These are phyloP conservation scores for Athene cunicularia DNA, from an alignment of 2,113 vertebrate genomes.

Conservation along the genomic window DNA sequence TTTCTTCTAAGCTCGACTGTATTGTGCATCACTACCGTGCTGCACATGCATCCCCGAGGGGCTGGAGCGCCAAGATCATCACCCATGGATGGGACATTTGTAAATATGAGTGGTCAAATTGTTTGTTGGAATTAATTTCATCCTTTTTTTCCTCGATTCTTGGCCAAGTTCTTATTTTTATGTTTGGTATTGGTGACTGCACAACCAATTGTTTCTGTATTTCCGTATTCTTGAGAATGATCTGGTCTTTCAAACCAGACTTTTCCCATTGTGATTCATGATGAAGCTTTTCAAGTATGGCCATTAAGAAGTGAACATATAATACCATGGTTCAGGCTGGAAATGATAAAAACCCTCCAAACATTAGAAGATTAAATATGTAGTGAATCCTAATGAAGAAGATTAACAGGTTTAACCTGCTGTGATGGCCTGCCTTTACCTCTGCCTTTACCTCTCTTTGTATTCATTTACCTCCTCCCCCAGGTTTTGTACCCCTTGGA, in stretches of 20 bases:
- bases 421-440: neutral
- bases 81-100: neutral
- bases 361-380: conserved; percentile 31
- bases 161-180: neutral
- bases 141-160: neutral
- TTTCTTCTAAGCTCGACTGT: neutral
- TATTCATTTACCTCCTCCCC: neutral
- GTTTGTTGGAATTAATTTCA: neutral
- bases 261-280: neutral
- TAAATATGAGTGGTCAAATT: neutral
- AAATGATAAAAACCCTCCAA: neutral
- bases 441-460: neutral
- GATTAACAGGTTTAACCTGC: conserved; percentile 55
- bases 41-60: fast-evolving
- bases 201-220: neutral
- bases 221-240: neutral
- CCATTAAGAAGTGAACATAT: neutral
- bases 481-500: neutral
- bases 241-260: neutral
- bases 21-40: neutral
- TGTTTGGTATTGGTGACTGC: neutral
- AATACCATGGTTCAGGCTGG: neutral
- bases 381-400: conserved; percentile 26
- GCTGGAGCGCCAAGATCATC: neutral
- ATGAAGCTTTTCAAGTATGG: neutral